These are phyloP conservation scores for Aporrectodea caliginosa DNA, from an alignment of 1,140 invertebrate genomes.

Conservation along the genomic window DNA sequence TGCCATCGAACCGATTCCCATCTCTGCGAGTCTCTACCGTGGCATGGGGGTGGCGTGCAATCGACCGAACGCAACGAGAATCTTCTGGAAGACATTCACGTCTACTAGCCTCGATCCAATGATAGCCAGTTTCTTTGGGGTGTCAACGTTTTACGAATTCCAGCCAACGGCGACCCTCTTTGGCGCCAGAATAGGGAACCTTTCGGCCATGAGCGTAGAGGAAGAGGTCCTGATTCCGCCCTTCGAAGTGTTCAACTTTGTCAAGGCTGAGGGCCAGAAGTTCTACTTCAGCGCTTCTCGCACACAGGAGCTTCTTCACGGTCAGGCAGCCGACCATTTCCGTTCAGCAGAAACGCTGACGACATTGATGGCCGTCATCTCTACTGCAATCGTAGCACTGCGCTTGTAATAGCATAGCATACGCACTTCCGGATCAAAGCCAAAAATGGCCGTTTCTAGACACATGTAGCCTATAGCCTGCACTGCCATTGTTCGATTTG, in stretches of 20 bases:
- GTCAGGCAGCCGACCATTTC: too few relatives aligned
- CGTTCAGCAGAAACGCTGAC: too few relatives aligned
- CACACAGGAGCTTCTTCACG: background rate
- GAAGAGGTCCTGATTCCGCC: constrained; percentile 10
- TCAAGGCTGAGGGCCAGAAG: background rate
- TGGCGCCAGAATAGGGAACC: background rate
- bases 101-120: constrained; percentile 4
- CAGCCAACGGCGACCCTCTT: background rate
- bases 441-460: too few relatives aligned
- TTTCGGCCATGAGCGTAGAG: background rate
- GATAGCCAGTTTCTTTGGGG: background rate
- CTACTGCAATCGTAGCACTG: too few relatives aligned
- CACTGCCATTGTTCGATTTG: too few relatives aligned
- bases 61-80: background rate
- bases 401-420: too few relatives aligned
- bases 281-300: constrained; percentile 7
- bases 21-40: background rate
- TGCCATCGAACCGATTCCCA: constrained; percentile 1
- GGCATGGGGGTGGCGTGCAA: background rate
- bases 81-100: constrained; percentile 14
- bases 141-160: background rate
- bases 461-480: too few relatives aligned
- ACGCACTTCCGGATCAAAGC: too few relatives aligned
- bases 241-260: constrained; percentile 7
- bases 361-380: too few relatives aligned